Evolutionary conservation across 2,113 vertebrate genomes (phyloP), one percentile per base, ranked within the genome.

Genomic region (Rhinoderma darwinii): DNA sequence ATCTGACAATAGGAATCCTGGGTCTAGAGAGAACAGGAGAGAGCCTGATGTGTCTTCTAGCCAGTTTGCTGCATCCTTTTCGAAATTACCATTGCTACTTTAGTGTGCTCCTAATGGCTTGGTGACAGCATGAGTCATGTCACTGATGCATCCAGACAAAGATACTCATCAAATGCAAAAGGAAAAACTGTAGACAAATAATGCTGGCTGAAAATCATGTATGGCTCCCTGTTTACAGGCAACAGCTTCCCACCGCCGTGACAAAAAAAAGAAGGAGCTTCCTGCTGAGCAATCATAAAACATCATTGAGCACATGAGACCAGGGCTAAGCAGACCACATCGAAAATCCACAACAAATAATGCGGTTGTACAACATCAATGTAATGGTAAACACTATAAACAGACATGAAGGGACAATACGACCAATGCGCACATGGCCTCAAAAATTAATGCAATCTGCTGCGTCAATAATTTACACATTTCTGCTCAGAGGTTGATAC

Each of bases 1-100:
- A 92, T 94, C 94, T 90, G 91, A 95, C 95, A 96, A 94, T 90
- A 93, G 94, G 91, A 93, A 94, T 95, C 91, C 91, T 92, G 88
- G 89, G 92, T 92, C 91, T 90, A 87, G 89, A 88, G 90, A 86
- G 85, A 73, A 66, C 63, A 86, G 50, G 86, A 89, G 80, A 82
- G 84, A 88, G 90, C 84, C 30, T 89, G 91, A 80, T 88, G 89
- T 91, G 92, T 92, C 92, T 93, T 90, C 90, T 82, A 91, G 92
- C 91, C 90, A 92, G 90, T 93, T 90, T 89, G 89, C 89, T 70
- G 82, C 88, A 90, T 90, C 90, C 91, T 90, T 92, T n/a, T 89
- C 84, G 89, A 91, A 92, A 91, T 88, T 78, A 89, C 88, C 75
- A 87, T 86, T 88, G 63, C 89, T 90, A 61, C 88, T 89, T 84